These are phyloP conservation scores for Desmodus rotundus DNA, from an alignment of 2,113 vertebrate species.

Conservation along the genomic window DNA sequence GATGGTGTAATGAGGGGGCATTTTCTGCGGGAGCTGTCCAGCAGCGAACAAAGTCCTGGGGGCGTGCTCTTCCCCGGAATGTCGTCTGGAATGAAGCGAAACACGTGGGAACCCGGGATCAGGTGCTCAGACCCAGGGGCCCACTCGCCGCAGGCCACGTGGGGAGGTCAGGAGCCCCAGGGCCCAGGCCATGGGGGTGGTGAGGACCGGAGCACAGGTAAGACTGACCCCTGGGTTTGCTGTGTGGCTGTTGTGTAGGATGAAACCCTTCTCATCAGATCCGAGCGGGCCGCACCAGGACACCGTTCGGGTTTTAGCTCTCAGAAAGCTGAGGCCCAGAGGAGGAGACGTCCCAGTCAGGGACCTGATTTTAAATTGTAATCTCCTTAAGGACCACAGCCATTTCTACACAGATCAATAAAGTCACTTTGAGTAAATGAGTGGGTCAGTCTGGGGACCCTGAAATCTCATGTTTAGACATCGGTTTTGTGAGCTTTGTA, in stretches of 20 bases:
- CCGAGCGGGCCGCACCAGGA: background rate
- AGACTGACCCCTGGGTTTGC: background rate
- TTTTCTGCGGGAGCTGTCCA: background rate
- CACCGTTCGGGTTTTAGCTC: background rate
- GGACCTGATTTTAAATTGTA: background rate
- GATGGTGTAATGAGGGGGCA: background rate
- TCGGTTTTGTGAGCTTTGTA: background rate
- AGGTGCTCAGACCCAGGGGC: background rate
- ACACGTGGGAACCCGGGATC: background rate
- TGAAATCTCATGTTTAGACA: background rate
- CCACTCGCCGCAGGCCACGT: background rate
- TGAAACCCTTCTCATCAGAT: background rate
- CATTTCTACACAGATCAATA: background rate
- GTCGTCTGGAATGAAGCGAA: background rate
- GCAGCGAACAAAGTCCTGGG: no score
- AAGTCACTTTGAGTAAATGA: background rate
- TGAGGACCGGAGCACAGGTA: background rate
- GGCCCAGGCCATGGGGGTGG: background rate
- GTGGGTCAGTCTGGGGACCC: background rate
- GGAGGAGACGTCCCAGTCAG: background rate
- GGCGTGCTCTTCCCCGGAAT: background rate
- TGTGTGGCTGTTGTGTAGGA: background rate
- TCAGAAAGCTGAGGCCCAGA: background rate
- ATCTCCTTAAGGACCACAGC: background rate
- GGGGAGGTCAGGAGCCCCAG: background rate